These are phyloP conservation scores for Andrena flavipes DNA, from an alignment of 2,888 invertebrate genomes.

Conservation along the genomic window DNA sequence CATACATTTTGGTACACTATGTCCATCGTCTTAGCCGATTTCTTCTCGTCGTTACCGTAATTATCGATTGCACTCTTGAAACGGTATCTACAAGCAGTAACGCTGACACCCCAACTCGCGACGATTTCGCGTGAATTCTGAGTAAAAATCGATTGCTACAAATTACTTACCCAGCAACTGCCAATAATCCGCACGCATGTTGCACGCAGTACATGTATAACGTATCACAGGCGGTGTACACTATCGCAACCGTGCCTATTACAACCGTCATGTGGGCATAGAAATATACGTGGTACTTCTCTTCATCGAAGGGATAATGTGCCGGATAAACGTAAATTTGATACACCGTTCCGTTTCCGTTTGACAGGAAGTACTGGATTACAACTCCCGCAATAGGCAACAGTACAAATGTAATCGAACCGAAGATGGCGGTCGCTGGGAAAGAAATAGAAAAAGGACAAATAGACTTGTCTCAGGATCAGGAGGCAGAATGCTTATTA, in stretches of 20 bases:
- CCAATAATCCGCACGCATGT: conserved; percentile 21
- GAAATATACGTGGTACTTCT: background rate
- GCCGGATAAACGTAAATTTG: background rate
- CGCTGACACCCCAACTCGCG: background rate
- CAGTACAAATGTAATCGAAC: too few relatives aligned
- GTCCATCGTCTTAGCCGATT: background rate
- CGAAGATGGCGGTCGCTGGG: too few relatives aligned
- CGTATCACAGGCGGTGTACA: conserved; percentile 18
- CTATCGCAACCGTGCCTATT: background rate
- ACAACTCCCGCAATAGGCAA: too few relatives aligned
- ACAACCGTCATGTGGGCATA: background rate
- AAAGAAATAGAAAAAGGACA: too few relatives aligned
- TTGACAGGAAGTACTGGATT: too few relatives aligned
- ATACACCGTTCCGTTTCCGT: too few relatives aligned
- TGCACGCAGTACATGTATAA: conserved; percentile 17
- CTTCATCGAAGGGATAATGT: background rate
- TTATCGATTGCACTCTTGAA: background rate
- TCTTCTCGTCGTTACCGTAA: background rate
- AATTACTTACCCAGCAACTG: conserved; percentile 20
- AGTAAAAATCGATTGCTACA: background rate
- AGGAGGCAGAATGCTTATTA: too few relatives aligned
- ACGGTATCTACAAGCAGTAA: background rate
- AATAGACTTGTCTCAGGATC: too few relatives aligned
- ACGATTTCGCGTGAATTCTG: background rate
- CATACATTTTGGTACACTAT: background rate